Conservation (phyloP, 64 coral and sea anemone genomes). For the Pocillopora damicornis region DNA sequence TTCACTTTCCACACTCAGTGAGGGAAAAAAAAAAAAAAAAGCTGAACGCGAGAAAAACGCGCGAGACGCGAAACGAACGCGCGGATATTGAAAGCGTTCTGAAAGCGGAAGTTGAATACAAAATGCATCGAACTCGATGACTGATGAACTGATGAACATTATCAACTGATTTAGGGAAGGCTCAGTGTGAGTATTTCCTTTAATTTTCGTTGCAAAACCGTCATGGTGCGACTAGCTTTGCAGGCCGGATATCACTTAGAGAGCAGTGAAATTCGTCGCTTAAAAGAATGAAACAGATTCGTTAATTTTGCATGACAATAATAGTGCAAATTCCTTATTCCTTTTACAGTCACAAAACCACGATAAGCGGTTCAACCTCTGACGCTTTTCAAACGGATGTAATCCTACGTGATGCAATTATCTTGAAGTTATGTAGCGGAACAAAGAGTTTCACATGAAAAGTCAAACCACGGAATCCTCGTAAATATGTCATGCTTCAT, state of each 20-base stretch:
- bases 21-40: neutral
- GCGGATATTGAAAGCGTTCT: neutral
- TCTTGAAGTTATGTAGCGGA: neutral
- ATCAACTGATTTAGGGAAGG: neutral
- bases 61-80: neutral
- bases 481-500: too few relatives aligned
- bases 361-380: neutral
- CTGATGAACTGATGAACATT: neutral
- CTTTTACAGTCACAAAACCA: neutral
- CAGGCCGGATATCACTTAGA: too few relatives aligned
- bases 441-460: too few relatives aligned
- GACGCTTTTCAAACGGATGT: neutral
- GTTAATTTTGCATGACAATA: neutral
- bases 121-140: neutral
- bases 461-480: neutral
- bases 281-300: neutral
- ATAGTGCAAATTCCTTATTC: neutral
- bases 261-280: neutral
- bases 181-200: neutral
- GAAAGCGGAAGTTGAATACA: neutral
- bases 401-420: neutral
- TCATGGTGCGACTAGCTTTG: too few relatives aligned
- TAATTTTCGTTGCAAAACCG: neutral
- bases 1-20: constrained; percentile 2
- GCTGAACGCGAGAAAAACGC: neutral